phyloP scores from a whole-genome alignment of 2,797 vertebrate species.

The Acrossocheilus fasciatus region DNA sequence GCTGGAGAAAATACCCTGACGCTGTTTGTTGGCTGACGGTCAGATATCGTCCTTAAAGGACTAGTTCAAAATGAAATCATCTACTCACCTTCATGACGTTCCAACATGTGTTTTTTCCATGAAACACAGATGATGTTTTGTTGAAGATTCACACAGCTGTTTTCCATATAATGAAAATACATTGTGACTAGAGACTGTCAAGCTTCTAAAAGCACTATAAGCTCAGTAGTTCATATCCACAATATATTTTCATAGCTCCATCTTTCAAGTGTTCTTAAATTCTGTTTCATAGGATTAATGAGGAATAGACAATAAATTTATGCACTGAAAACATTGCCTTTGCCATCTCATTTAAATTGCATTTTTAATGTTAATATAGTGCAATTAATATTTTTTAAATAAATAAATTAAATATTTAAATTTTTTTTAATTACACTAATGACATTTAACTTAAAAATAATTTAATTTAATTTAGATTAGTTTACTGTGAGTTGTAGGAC shows the following conservation, averaged over 20 bases:
- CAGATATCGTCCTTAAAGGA: constrained; percentile 80
- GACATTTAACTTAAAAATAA: neutral
- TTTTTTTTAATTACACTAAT: neutral
- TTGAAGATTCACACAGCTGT: neutral
- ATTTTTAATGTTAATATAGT: neutral
- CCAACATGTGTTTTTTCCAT: neutral
- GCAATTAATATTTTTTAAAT: neutral
- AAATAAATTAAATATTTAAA: too few relatives aligned
- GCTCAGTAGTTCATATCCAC: neutral
- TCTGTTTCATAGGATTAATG: neutral
- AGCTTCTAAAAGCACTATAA: neutral
- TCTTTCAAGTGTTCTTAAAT: neutral
- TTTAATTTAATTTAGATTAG: neutral
- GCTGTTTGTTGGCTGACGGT: constrained; percentile 85
- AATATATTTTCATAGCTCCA: neutral
- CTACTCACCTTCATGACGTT: constrained; percentile 3
- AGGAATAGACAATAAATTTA: neutral
- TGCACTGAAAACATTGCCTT: neutral
- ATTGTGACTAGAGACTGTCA: neutral
- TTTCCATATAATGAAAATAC: neutral
- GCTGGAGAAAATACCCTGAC: constrained; percentile 87
- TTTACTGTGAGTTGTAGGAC: neutral
- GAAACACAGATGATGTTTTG: neutral
- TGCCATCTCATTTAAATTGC: neutral
- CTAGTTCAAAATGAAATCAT: constrained; percentile 72